Evolutionary conservation across 1,140 invertebrate genomes (phyloP).

Genomic region (Zaprionus ghesquierei): DNA sequence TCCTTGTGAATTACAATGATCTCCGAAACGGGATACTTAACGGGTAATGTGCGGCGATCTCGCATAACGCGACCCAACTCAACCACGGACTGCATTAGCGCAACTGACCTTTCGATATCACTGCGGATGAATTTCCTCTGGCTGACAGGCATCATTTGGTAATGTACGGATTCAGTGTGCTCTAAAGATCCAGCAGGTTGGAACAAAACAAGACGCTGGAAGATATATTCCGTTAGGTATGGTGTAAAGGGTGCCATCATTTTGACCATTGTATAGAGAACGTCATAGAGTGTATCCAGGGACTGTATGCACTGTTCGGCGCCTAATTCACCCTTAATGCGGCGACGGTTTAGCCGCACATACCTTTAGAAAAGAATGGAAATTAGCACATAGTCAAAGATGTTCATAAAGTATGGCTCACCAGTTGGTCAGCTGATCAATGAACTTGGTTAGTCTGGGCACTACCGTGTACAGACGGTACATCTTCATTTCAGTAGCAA

Average conservation of each 20-base stretch:
- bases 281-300: constrained; percentile 93
- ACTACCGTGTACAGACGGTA: constrained; percentile 98
- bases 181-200: constrained; percentile 54
- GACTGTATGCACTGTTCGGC: constrained; percentile 92
- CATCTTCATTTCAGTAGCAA: constrained; percentile 95
- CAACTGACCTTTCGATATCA: constrained; percentile 94
- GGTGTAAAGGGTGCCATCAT: constrained; percentile 99
- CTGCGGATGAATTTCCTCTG: constrained; percentile 90
- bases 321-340: constrained; percentile 94
- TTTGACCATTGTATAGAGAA: constrained; percentile 94
- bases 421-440: constrained; percentile 99
- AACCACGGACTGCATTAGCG: constrained; percentile 96
- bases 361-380: constrained; percentile 84
- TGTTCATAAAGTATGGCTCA: not conserved
- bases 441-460: constrained; percentile 96
- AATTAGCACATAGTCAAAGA: not conserved
- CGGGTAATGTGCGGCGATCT: constrained; percentile 95
- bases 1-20: constrained; percentile 97
- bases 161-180: constrained; percentile 89
- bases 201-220: constrained; percentile 89
- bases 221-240: constrained; percentile 98
- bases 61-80: constrained; percentile 96
- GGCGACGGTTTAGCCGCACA: constrained; percentile 96
- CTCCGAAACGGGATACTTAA: constrained; percentile 98
- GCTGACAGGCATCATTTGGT: constrained; percentile 92